These are phyloP conservation scores for Polypedilum vanderplanki DNA, from an alignment of 1,140 invertebrate genomes.

Conservation along the genomic window DNA sequence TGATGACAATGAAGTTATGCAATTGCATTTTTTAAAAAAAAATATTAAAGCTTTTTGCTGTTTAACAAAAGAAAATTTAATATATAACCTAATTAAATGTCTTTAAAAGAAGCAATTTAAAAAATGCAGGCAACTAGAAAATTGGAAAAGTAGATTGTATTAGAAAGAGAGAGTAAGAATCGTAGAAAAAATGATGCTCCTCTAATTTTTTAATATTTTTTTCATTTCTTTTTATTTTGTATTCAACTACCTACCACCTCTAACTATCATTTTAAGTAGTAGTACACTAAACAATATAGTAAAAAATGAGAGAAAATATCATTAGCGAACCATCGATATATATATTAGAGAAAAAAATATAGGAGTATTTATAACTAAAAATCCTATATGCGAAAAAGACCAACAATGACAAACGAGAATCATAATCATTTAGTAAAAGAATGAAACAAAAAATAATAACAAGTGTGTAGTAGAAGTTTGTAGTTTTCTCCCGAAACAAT, in stretches of 20 bases:
- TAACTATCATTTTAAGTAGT: neutral
- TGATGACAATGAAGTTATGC: neutral
- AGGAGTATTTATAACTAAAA: neutral
- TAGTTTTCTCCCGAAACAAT: neutral
- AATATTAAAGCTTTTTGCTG: slow-evolving; percentile 24
- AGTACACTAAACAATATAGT: neutral
- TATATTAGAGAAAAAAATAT: neutral
- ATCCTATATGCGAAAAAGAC: neutral
- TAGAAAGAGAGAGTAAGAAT: neutral
- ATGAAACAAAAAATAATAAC: neutral
- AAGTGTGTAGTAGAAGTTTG: neutral
- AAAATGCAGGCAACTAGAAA: neutral
- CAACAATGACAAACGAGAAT: neutral
- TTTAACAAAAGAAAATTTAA: slow-evolving; percentile 7
- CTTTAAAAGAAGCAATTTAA: slow-evolving; percentile 10
- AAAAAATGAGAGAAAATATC: neutral
- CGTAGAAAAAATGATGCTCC: neutral
- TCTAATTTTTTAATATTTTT: neutral
- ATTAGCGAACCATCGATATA: neutral
- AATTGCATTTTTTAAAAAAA: neutral
- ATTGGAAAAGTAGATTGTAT: slow-evolving; percentile 1
- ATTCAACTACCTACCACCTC: neutral
- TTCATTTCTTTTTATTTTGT: neutral
- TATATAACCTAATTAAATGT: slow-evolving; percentile 22
- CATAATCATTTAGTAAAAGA: neutral